Evolutionary conservation across 2,888 invertebrate species (phyloP), one percentile per base, ranked within the genome.

Genomic region (Acleris cristana): DNA sequence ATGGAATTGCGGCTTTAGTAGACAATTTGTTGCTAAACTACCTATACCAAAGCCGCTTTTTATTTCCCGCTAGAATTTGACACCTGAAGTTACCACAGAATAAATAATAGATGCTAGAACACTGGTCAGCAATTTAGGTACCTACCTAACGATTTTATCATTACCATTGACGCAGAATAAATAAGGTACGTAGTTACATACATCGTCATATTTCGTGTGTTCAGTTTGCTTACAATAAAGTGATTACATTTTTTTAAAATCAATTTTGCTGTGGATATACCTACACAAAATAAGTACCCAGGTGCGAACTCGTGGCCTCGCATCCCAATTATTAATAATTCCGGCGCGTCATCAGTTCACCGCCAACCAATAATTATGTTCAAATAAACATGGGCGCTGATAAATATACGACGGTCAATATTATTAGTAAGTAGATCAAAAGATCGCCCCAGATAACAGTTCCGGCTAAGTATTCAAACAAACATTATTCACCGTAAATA

Each of bases 391-490:
- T 84, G 83, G 80, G 64, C 70, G 63, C 62, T 40, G 72, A 72
- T 73, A 71, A 72, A 73, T 79, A 80, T 76, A 81, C 79, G 79
- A 79, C 74, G 72, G 77, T 84, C 85, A 87, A 89, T 89, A 89
- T 87, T 87, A 82, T 86, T 81, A 72, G 76, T 75, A 74, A 74
- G 77, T 69, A 81, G 82, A 86, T 89, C 88, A 90, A 90, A 89
- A 83, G 76, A 74, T 51, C 72, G 69, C 49, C 65, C 73, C 63
- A 67, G 58, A 67, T 66, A 45, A 26, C 62, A 72, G 63, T 67
- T 67, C 74, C 75, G 64, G 73, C 66, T 73, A 40, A 19, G 40
- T 73, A 61, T 55, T 73, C 48, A 58, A 63, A 67, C 57, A 56
- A 45, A 60, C 49, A 34, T 59, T n/a, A n/a, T 45, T 56, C 30